These are phyloP conservation scores for Rhineura floridana DNA, from an alignment of 2,113 vertebrate species.

Conservation along the genomic window DNA sequence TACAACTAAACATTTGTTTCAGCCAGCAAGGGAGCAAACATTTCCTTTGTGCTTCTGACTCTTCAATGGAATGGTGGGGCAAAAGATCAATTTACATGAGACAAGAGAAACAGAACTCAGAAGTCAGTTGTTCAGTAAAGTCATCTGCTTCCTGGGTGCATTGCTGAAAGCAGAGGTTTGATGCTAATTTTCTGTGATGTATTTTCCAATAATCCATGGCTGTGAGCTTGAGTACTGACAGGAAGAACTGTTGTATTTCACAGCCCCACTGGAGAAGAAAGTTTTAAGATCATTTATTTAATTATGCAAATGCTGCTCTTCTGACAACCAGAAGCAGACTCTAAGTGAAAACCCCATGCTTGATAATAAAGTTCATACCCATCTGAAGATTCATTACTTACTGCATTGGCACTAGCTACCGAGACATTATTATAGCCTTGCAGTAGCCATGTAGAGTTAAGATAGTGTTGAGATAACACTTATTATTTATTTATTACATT, in stretches of 20 bases:
- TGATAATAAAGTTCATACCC: slow-evolving; percentile 65
- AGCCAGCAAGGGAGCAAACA: slow-evolving; percentile 8
- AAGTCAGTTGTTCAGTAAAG: slow-evolving; percentile 45
- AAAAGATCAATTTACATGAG: slow-evolving; percentile 62
- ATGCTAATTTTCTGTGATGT: slow-evolving; percentile 58
- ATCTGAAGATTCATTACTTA: slow-evolving; percentile 67
- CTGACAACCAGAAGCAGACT: slow-evolving; percentile 70
- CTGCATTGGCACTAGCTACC: slow-evolving; percentile 45
- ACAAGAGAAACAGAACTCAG: slow-evolving; percentile 63
- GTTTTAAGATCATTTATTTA: slow-evolving; percentile 75
- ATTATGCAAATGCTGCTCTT: slow-evolving; percentile 75
- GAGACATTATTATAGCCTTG: slow-evolving; percentile 43
- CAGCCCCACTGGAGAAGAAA: slow-evolving; percentile 64
- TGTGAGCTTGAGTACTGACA: slow-evolving; percentile 59
- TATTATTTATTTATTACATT: no score
- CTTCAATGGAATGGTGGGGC: slow-evolving; percentile 49
- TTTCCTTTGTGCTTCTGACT: slow-evolving; percentile 40
- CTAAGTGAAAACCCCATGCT: slow-evolving; percentile 58
- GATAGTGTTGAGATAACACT: slow-evolving; percentile 51
- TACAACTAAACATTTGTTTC: not conserved
- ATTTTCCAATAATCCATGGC: slow-evolving; percentile 59
- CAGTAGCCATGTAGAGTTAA: slow-evolving; percentile 28
- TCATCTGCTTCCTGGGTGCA: slow-evolving; percentile 51
- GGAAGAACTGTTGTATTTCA: slow-evolving; percentile 69
- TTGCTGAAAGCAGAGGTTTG: slow-evolving; percentile 60